Percentiles rank a stretch among this genome's conserved stretches.
phyloP scores from a whole-genome alignment of 2,113 vertebrate genomes.

The Girardinichthys multiradiatus region DNA sequence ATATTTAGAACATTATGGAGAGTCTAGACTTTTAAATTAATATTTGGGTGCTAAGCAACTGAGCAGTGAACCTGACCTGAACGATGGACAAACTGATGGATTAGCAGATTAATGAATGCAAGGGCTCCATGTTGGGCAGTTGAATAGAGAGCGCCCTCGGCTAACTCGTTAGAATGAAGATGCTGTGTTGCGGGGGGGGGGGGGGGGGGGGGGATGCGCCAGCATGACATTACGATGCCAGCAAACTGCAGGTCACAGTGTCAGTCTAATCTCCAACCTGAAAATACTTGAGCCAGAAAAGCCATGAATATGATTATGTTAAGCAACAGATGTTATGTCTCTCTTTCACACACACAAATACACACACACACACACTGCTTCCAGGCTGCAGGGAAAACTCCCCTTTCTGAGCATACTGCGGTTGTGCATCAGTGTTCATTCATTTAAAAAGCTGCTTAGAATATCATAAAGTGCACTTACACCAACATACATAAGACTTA shows the following conservation, averaged over 20 bases:
- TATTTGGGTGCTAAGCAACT: not conserved
- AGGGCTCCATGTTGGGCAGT: constrained; percentile 20
- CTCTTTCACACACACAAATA: constrained; percentile 1
- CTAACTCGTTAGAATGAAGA: constrained; percentile 39
- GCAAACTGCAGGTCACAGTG: constrained; percentile 59
- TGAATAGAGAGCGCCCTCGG: constrained; percentile 10
- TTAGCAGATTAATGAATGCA: constrained; percentile 23
- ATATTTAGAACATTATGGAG: not conserved
- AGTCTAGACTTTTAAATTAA: constrained; percentile 2
- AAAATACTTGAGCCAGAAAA: constrained; percentile 63
- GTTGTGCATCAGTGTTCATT: not conserved
- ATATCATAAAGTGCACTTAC: not conserved
- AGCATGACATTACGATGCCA: constrained; percentile 43
- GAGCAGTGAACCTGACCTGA: constrained; percentile 8
- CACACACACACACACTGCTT: constrained; percentile 9
- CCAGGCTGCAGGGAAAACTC: not conserved
- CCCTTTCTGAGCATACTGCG: not conserved
- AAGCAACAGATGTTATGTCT: constrained; percentile 56
- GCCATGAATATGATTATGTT: constrained; percentile 74
- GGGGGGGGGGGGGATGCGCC: constrained; percentile 31
- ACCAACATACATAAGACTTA: not conserved
- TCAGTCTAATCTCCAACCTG: constrained; percentile 63
- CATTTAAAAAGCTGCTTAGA: not conserved
- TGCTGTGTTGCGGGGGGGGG: constrained; percentile 14
- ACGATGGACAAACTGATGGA: not conserved